Conservation (phyloP, 2,888 invertebrate species). For the Drosophila pegasa region DNA sequence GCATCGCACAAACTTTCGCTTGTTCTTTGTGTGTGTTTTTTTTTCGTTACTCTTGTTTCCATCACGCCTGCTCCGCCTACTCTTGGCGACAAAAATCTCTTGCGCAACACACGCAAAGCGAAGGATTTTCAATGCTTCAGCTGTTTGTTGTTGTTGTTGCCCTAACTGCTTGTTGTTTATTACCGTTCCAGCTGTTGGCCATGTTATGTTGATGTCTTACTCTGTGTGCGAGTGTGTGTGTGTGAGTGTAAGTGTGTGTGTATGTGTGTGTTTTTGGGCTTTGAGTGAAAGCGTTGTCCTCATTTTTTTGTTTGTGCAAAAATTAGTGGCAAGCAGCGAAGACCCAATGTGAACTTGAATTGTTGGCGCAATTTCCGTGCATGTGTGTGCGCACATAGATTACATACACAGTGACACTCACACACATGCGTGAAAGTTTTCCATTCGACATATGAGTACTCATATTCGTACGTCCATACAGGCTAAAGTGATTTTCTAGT, state of each 20-base stretch:
- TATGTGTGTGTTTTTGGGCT: slow-evolving; percentile 10
- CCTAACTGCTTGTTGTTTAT: slow-evolving; percentile 69
- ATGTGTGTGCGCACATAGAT: background rate
- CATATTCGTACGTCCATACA: slow-evolving; percentile 14
- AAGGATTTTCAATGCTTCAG: slow-evolving; percentile 39
- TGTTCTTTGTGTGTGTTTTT: slow-evolving; percentile 15
- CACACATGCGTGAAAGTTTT: slow-evolving; percentile 1
- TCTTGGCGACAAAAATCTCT: slow-evolving; percentile 72
- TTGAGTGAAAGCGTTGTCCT: slow-evolving; percentile 28
- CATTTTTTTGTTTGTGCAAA: slow-evolving; percentile 62
- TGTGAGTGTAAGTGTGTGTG: slow-evolving; percentile 11
- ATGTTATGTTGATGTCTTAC: slow-evolving; percentile 43
- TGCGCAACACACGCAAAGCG: slow-evolving; percentile 56
- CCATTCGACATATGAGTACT: slow-evolving; percentile 14
- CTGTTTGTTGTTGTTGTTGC: slow-evolving; percentile 44
- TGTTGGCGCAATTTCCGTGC: slow-evolving; percentile 43
- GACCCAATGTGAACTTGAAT: slow-evolving; percentile 63
- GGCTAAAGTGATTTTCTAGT: slow-evolving; percentile 8
- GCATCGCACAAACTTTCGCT: slow-evolving; percentile 41
- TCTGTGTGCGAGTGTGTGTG: slow-evolving; percentile 14
- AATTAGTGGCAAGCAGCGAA: slow-evolving; percentile 61
- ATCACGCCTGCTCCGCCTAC: slow-evolving; percentile 27
- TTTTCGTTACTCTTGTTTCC: slow-evolving; percentile 28
- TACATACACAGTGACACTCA: background rate
- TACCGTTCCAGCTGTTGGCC: slow-evolving; percentile 73